Evolutionary conservation across 2,888 invertebrate genomes (phyloP), one percentile per base, ranked within the genome.

Genomic region (Aproaerema taeniolella): DNA sequence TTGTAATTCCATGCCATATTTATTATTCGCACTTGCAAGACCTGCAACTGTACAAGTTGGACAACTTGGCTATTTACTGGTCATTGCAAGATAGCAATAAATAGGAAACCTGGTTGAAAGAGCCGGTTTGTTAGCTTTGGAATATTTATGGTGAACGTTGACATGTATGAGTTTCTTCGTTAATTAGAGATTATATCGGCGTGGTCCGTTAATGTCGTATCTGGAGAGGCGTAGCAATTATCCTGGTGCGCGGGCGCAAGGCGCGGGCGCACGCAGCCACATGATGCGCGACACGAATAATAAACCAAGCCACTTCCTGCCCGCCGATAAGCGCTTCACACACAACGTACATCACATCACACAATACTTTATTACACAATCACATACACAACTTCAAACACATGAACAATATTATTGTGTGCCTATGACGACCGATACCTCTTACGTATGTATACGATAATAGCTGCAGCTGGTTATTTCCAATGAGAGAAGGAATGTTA

Each of bases 261-360:
- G 31, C 30, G 30, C n/a, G 57, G 50, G 61, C 66, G 52, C 54
- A 70, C 76, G 73, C 81, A 71, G 74, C 67, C 73, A 58, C 65
- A 67, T 67, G 75, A 74, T 74, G 78, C 83, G 78, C 83, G 85
- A 79, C 81, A 78, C 77, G 85, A 85, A 86, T 86, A 86, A 82
- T 81, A 86, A 86, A 83, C 77, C 77, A 62, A 78, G 73, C 76
- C 74, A 83, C 80, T 86, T 86, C 85, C 85, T 85, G 83, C 63
- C 77, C 56, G 60, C 66, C 79, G 83, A 82, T 83, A 83, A 82
- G 77, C 77, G 70, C 61, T 67, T 68, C 68, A 69, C 63, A 73
- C 57, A 50, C 62, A 38, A 37, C 49, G 49, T 43, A 65, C 65
- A 69, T 59, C 62, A 67, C 63, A 63, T 61, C 67, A 67, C 61